Evolutionary conservation across 2,113 vertebrate genomes (phyloP).

Genomic region (Mustela lutreola): DNA sequence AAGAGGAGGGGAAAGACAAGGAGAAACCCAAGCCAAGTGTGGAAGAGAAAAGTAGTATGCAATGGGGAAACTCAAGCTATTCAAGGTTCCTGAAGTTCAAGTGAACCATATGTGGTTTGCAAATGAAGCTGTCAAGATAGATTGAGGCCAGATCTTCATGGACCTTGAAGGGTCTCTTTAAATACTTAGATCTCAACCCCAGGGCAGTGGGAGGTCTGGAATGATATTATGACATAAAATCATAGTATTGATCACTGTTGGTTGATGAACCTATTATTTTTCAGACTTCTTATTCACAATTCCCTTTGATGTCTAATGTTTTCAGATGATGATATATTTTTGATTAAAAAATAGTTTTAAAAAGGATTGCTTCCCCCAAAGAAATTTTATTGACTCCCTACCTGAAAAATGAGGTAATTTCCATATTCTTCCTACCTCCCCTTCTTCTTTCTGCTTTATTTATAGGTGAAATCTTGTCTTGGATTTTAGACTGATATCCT

Average conservation of each 20-base stretch:
- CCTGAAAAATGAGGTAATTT: neutral
- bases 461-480: neutral
- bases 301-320: neutral
- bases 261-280: neutral
- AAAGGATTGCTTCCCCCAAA: neutral
- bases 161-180: neutral
- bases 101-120: rapidly evolving
- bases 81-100: neutral
- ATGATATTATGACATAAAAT: neutral
- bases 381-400: neutral
- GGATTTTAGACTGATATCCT: neutral
- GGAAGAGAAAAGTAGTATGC: rapidly evolving
- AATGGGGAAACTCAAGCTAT: neutral
- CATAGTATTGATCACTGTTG: neutral
- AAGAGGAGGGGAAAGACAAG: neutral
- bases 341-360: neutral
- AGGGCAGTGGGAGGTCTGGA: neutral
- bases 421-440: neutral
- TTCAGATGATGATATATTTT: neutral
- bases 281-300: neutral
- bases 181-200: neutral
- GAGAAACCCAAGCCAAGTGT: rapidly evolving
- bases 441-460: neutral
- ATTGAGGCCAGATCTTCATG: neutral
- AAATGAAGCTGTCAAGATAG: neutral